Percentiles rank a stretch among this genome's conserved stretches.
Evolutionary conservation across 2,888 invertebrate genomes (phyloP).

Genomic region (Craniophora ligustri): DNA sequence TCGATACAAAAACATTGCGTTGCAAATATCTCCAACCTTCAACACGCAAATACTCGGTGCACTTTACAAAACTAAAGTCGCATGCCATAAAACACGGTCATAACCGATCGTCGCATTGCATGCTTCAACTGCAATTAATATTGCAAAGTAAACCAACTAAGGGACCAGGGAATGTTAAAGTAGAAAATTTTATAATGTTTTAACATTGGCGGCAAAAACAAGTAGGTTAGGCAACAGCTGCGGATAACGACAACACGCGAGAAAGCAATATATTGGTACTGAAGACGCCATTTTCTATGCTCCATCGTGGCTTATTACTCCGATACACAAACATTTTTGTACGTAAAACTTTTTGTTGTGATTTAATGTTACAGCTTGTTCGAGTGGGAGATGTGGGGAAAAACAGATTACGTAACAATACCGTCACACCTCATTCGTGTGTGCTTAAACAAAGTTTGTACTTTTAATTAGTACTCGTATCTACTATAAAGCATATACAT

Average conservation of each 20-base stretch:
- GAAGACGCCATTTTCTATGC: constrained; percentile 81
- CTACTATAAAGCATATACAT: no score
- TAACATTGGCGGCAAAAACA: constrained; percentile 78
- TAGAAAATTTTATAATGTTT: constrained; percentile 75
- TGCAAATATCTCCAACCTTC: constrained; percentile 11
- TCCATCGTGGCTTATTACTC: constrained; percentile 59
- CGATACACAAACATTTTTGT: constrained; percentile 54
- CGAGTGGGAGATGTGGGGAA: constrained; percentile 34
- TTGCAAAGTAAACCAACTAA: constrained; percentile 55
- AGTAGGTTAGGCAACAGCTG: constrained; percentile 81
- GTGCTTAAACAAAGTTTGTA: neutral
- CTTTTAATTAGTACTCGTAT: no score
- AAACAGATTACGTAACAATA: constrained; percentile 4
- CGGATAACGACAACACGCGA: constrained; percentile 85
- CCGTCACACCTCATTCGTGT: neutral
- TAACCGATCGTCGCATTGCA: constrained; percentile 62
- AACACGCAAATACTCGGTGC: constrained; percentile 22
- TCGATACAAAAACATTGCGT: constrained; percentile 11
- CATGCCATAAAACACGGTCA: constrained; percentile 46
- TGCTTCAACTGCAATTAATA: constrained; percentile 57
- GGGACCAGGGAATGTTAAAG: constrained; percentile 73
- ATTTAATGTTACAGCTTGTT: constrained; percentile 53
- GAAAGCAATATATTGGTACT: constrained; percentile 84
- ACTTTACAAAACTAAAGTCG: constrained; percentile 36
- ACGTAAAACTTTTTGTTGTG: constrained; percentile 52